A percentile compares a stretch with the other conserved stretches of the same genome.
Conservation (phyloP, 2,113 vertebrate genomes). For the Onychostoma macrolepis region DNA sequence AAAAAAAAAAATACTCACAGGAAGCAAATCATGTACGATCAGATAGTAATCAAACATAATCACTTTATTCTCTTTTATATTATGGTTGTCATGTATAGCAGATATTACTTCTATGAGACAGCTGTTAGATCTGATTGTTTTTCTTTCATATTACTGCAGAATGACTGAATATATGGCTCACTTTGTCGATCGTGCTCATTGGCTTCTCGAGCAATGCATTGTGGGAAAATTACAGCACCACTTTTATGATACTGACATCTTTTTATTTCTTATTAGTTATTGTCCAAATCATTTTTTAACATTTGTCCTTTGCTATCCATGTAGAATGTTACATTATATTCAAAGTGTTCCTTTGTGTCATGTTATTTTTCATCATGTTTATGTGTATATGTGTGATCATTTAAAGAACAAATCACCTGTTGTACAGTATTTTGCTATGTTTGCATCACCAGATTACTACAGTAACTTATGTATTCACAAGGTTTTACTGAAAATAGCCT, state of each 20-base stretch:
- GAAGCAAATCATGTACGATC: not conserved
- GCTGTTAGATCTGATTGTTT: not conserved
- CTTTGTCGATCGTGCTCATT: constrained; percentile 60
- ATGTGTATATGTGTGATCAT: constrained; percentile 45
- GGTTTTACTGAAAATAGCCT: constrained; percentile 31
- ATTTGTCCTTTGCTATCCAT: constrained; percentile 49
- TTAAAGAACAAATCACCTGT: constrained; percentile 25
- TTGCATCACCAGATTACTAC: constrained; percentile 35
- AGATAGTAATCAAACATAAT: not conserved
- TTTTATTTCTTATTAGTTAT: constrained; percentile 29
- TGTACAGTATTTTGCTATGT: constrained; percentile 49
- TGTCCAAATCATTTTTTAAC: constrained; percentile 37
- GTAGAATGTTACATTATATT: constrained; percentile 59
- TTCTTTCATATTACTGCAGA: not conserved
- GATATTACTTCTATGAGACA: not conserved
- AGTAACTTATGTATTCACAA: constrained; percentile 31
- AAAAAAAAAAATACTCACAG: not conserved
- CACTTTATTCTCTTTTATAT: not conserved
- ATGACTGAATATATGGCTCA: constrained; percentile 56
- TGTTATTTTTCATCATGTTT: constrained; percentile 37
- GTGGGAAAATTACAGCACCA: constrained; percentile 59
- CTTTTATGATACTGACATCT: constrained; percentile 44
- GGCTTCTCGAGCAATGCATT: constrained; percentile 62
- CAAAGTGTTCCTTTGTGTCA: constrained; percentile 56
- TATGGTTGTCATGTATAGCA: not conserved